A percentile compares a stretch with the other conserved stretches of the same genome.
These are phyloP conservation scores for Gallinago paraguaiae DNA, from an alignment of 2,113 vertebrate genomes.

Conservation along the genomic window DNA sequence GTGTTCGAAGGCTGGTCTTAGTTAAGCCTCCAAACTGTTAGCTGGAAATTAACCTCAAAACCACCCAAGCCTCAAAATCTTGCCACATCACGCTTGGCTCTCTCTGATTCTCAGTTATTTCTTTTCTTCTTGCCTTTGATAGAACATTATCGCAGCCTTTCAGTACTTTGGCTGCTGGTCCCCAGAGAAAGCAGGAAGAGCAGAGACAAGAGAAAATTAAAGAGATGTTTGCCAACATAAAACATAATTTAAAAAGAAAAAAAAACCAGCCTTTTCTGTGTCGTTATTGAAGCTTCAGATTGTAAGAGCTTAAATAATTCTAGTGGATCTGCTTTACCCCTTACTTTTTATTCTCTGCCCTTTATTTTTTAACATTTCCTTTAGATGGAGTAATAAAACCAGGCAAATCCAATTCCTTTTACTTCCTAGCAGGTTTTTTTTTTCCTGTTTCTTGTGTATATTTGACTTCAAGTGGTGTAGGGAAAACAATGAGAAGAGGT, in stretches of 20 bases:
- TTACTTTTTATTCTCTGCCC: background rate
- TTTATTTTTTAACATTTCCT: conserved; percentile 31
- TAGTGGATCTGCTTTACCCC: background rate
- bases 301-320: conserved; percentile 17
- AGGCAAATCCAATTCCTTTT: background rate
- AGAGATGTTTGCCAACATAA: conserved; percentile 15
- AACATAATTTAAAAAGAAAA: conserved; percentile 23
- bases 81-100: background rate
- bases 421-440: background rate
- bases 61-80: background rate
- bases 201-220: conserved; percentile 51
- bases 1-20: background rate
- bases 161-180: background rate
- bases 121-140: conserved; percentile 33
- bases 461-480: background rate
- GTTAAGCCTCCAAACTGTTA: background rate
- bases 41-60: background rate
- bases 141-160: conserved; percentile 12
- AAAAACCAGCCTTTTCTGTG: background rate
- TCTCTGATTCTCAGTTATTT: background rate
- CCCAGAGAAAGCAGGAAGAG: conserved; percentile 5
- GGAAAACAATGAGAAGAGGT: background rate
- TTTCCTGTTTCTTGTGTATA: background rate
- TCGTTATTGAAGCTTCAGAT: conserved; percentile 22
- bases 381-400: conserved; percentile 16